Evolutionary conservation across 2,888 invertebrate species (phyloP).

Genomic region (Lomographa bimaculata): DNA sequence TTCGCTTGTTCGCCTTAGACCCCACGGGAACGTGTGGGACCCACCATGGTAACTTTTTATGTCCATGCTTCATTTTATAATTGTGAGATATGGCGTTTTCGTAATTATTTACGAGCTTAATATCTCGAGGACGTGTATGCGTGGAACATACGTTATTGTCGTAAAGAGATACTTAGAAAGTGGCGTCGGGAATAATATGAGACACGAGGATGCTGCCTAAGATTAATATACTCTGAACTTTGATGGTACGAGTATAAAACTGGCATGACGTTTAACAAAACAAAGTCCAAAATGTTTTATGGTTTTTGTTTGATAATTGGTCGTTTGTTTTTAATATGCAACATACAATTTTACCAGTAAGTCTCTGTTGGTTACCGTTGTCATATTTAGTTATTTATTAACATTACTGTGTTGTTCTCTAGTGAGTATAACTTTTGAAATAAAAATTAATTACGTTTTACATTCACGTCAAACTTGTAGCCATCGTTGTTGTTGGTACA

Average conservation of each 20-base stretch:
- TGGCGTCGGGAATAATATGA: conserved; percentile 9
- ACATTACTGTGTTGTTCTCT: too few species aligned
- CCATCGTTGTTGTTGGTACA: too few species aligned
- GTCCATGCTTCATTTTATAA: conserved; percentile 57
- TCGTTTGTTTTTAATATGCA: too few species aligned
- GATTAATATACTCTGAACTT: conserved; percentile 3
- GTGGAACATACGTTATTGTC: conserved; percentile 22
- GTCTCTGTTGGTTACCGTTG: too few species aligned
- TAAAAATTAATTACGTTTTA: too few species aligned
- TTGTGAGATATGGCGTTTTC: conserved; percentile 61
- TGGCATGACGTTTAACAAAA: too few species aligned
- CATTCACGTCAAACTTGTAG: too few species aligned
- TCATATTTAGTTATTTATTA: too few species aligned
- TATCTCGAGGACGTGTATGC: conserved; percentile 41
- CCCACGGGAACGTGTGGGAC: conserved; percentile 63
- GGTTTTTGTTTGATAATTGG: too few species aligned
- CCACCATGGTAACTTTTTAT: conserved; percentile 58
- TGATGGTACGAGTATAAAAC: not conserved
- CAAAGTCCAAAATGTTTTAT: too few species aligned
- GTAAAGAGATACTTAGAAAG: conserved; percentile 25
- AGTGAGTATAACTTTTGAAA: too few species aligned
- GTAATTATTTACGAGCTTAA: conserved; percentile 64
- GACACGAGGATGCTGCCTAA: conserved; percentile 1
- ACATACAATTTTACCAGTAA: too few species aligned
- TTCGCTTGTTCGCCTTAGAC: conserved; percentile 52